Evolutionary conservation across 2,113 vertebrate species (phyloP).

Genomic region (Tautogolabrus adspersus): DNA sequence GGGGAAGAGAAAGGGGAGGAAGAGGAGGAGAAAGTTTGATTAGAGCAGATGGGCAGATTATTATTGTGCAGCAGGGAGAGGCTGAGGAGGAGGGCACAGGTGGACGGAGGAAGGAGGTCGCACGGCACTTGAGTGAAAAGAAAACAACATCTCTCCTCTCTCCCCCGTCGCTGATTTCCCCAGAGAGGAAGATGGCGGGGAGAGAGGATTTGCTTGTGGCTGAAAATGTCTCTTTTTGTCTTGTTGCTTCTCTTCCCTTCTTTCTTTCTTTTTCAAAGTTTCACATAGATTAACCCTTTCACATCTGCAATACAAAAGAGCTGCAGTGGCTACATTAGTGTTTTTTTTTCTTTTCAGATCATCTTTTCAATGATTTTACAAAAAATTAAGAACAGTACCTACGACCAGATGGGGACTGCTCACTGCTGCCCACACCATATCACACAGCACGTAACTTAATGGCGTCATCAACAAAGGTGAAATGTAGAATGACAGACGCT

Average conservation of each 20-base stretch:
- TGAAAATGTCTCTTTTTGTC: conserved; percentile 55
- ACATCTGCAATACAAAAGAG: background rate
- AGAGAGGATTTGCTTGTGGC: conserved; percentile 46
- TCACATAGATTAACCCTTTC: background rate
- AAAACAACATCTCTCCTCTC: conserved; percentile 63
- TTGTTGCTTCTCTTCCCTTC: conserved; percentile 11
- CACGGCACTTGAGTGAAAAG: conserved; percentile 58
- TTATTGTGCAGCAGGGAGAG: conserved; percentile 29
- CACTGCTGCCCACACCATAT: too few relatives aligned
- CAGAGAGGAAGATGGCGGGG: conserved; percentile 37
- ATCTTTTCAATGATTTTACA: too few relatives aligned
- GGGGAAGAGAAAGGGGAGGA: conserved; percentile 9
- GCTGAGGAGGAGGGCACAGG: conserved; percentile 60
- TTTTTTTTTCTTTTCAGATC: background rate
- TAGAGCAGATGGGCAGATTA: conserved; percentile 54
- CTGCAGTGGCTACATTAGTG: background rate
- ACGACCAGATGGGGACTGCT: too few relatives aligned
- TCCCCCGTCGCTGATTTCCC: conserved; percentile 70
- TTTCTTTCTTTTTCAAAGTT: conserved; percentile 1
- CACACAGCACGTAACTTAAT: too few relatives aligned
- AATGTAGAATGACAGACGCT: too few relatives aligned
- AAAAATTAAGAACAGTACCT: too few relatives aligned
- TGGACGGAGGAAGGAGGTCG: conserved; percentile 45
- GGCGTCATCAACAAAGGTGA: too few relatives aligned
- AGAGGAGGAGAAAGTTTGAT: conserved; percentile 44